A percentile compares a stretch with the other conserved stretches of the same genome.
These are phyloP conservation scores for Drosophila tani DNA, from an alignment of 1,140 invertebrate species.

Conservation along the genomic window DNA sequence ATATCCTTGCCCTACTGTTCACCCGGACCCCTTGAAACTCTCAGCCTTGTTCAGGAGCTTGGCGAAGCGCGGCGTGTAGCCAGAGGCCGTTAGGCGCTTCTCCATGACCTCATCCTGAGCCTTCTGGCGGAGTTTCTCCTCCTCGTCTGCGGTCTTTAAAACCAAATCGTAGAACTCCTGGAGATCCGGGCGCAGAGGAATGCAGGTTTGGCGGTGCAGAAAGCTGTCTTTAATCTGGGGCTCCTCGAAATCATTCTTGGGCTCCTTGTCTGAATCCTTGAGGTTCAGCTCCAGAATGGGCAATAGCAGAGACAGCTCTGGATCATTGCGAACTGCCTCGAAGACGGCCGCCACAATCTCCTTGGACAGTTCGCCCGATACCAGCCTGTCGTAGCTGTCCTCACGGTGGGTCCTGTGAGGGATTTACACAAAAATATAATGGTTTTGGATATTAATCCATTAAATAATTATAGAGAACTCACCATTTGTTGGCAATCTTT, in stretches of 20 bases:
- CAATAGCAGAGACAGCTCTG: constrained; percentile 31
- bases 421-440: too few relatives aligned
- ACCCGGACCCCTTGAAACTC: constrained; percentile 42
- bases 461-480: background rate
- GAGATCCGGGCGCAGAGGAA: constrained; percentile 63
- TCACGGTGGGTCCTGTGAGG: background rate
- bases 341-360: constrained; percentile 50
- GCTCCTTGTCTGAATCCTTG: background rate
- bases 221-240: constrained; percentile 23
- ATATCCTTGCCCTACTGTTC: constrained; percentile 41
- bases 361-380: constrained; percentile 42
- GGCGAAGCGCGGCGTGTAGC: constrained; percentile 42
- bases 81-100: background rate
- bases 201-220: constrained; percentile 43
- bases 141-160: constrained; percentile 42
- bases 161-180: constrained; percentile 70
- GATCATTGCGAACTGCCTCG: constrained; percentile 52
- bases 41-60: constrained; percentile 62
- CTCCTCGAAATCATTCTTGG: constrained; percentile 51
- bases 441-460: too few relatives aligned
- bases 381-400: constrained; percentile 25
- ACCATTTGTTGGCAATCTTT: background rate
- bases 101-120: background rate
- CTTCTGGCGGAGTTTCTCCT: constrained; percentile 59
- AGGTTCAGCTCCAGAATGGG: constrained; percentile 44